Evolutionary conservation across 2,888 invertebrate genomes (phyloP), one percentile per base, ranked within the genome.

Genomic region (Noctua fimbriata): DNA sequence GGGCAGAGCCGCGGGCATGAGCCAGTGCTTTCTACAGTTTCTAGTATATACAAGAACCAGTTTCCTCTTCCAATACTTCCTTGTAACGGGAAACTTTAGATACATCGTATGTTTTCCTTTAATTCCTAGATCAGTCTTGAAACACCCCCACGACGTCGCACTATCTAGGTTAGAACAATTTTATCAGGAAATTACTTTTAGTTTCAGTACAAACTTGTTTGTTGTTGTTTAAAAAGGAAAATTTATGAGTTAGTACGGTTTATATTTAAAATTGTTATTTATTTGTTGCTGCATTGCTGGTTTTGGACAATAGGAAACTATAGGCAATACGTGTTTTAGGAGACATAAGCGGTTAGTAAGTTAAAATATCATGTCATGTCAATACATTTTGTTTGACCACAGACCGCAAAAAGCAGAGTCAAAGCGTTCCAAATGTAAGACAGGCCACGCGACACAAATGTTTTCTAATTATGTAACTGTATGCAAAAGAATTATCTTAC

Each of bases 151-250:
- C 82, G 74, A 69, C 78, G 70, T 66, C 41, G 32, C 65, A 63
- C 76, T 80, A 78, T 76, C 80, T 81, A 16, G 76, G 67, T 81
- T 76, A 76, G 73, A 77, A 83, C 83, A 83, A 86, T 84, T 84
- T 81, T 67, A 86, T 70, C 84, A 58, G 69, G 81, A 86, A 86
- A 86, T 86, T 86, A 81, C 86, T 86, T 86, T 82, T 84, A 76
- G 82, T 79, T 84, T 71, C 69, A 74, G 63, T 74, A 58, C 55
- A 41, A 71, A 76, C 71, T 78, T 74, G 72, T 85, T 81, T 81
- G 58, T 79, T 85, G 66, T 83, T 83, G 73, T 81, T 66, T 69
- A 47, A 81, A 81, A 73, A 73, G 81, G 71, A 80, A 83, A 83
- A 86, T 78, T 24, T 85, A 79, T 75, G 81, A 75, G 18, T 71